Evolutionary conservation across 2,888 invertebrate species (phyloP).

Genomic region (Drosophila barbarae): DNA sequence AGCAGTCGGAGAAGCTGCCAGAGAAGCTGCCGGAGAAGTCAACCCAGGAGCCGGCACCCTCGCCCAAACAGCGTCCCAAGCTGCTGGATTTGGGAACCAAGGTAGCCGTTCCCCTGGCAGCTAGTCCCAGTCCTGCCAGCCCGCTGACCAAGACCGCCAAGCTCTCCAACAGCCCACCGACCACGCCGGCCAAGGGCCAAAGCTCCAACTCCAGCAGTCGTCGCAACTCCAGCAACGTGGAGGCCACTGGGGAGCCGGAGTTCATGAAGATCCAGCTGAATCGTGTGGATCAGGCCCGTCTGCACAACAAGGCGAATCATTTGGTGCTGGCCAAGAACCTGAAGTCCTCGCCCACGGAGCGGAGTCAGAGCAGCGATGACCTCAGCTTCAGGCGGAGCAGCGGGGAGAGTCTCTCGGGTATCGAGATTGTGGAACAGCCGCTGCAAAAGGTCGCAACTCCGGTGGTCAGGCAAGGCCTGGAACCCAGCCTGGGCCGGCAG

Average conservation of each 20-base stretch:
- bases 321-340: constrained; percentile 84
- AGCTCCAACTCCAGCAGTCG: constrained; percentile 37
- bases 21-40: constrained; percentile 30
- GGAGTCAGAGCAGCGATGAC: constrained; percentile 71
- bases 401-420: constrained; percentile 62
- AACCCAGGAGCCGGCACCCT: background rate
- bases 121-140: constrained; percentile 47
- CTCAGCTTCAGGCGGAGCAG: constrained; percentile 78
- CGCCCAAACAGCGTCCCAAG: constrained; percentile 56
- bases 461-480: constrained; percentile 53
- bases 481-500: constrained; percentile 57
- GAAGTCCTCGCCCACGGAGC: constrained; percentile 54
- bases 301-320: constrained; percentile 81
- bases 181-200: constrained; percentile 50
- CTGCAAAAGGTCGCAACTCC: constrained; percentile 63
- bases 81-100: constrained; percentile 53
- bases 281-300: constrained; percentile 84
- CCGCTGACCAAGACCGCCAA: constrained; percentile 51
- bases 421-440: constrained; percentile 52
- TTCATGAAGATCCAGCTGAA: constrained; percentile 86
- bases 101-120: constrained; percentile 34
- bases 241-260: constrained; percentile 81
- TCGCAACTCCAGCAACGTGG: constrained; percentile 66
- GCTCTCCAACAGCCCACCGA: constrained; percentile 49
- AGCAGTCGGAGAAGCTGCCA: constrained; percentile 32